Evolutionary conservation across 2,888 invertebrate genomes (phyloP).

Genomic region (Tinea trinotella): DNA sequence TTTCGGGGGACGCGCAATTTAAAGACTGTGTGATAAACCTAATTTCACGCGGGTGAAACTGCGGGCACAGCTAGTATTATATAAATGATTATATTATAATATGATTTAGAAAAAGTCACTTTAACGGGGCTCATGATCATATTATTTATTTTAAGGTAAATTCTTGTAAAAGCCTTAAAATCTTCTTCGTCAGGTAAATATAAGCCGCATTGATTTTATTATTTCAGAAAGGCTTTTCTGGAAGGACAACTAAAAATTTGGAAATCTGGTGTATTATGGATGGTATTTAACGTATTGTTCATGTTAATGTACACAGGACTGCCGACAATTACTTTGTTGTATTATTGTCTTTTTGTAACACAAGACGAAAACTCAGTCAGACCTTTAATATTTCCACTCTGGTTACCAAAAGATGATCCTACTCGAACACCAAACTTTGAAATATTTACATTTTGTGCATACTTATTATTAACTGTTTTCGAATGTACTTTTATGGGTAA

Average conservation of each 20-base stretch:
- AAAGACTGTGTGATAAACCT: no score
- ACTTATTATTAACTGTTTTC: conserved; percentile 28
- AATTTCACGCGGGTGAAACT: no score
- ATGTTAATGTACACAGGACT: conserved; percentile 28
- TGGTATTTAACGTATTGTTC: conserved; percentile 27
- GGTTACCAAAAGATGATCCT: conserved; percentile 46
- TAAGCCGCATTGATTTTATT: no score
- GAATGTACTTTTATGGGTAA: conserved; percentile 38
- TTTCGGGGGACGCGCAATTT: no score
- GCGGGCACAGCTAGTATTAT: no score
- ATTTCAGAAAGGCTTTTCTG: conserved; percentile 42
- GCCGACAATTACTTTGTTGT: conserved; percentile 31
- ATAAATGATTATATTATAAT: no score
- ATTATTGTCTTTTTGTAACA: conserved; percentile 37
- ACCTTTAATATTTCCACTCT: conserved; percentile 45
- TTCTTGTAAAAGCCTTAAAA: no score
- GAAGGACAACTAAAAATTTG: conserved; percentile 43
- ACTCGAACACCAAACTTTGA: conserved; percentile 50
- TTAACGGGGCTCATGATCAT: no score
- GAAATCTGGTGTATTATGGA: conserved; percentile 40
- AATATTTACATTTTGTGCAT: conserved; percentile 31
- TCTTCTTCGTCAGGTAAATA: no score
- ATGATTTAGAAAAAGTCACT: no score
- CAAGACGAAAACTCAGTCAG: conserved; percentile 36
- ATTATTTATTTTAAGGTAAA: no score